These are phyloP conservation scores for Nibea albiflora DNA, from an alignment of 2,113 vertebrate genomes.

Conservation along the genomic window DNA sequence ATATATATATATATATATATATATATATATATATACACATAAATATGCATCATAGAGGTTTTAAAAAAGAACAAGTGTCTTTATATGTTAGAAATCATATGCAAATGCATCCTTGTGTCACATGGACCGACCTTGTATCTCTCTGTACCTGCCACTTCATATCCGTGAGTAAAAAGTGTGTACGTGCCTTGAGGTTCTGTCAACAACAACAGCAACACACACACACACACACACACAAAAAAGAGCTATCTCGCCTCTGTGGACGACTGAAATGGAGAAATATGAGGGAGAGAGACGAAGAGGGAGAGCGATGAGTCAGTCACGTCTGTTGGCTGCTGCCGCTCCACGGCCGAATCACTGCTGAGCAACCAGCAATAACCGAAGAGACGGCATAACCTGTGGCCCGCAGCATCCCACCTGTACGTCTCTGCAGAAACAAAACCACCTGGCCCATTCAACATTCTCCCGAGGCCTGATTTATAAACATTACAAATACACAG, in stretches of 20 bases:
- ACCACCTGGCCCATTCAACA: conserved; percentile 29
- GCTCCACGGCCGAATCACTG: conserved; percentile 39
- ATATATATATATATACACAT: background rate
- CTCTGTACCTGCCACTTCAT: background rate
- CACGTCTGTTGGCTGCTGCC: conserved; percentile 54
- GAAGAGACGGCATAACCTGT: conserved; percentile 52
- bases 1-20: background rate
- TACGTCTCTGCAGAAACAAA: conserved; percentile 26
- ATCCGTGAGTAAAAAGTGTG: background rate
- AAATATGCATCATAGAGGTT: background rate
- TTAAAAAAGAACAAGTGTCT: background rate
- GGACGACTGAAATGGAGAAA: conserved; percentile 34
- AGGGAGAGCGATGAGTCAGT: conserved; percentile 60
- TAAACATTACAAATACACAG: conserved; percentile 23
- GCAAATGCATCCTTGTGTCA: background rate
- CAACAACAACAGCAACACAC: background rate
- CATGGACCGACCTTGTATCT: too few relatives aligned
- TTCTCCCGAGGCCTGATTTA: conserved; percentile 49
- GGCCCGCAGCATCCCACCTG: conserved; percentile 54
- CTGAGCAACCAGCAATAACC: conserved; percentile 31
- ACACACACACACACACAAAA: background rate
- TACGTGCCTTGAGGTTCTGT: conserved; percentile 10
- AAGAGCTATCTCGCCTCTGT: background rate
- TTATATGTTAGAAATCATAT: conserved; percentile 8
- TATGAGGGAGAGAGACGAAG: conserved; percentile 4